Conservation (phyloP, 2,113 vertebrate species). For the Silurus glanis region DNA sequence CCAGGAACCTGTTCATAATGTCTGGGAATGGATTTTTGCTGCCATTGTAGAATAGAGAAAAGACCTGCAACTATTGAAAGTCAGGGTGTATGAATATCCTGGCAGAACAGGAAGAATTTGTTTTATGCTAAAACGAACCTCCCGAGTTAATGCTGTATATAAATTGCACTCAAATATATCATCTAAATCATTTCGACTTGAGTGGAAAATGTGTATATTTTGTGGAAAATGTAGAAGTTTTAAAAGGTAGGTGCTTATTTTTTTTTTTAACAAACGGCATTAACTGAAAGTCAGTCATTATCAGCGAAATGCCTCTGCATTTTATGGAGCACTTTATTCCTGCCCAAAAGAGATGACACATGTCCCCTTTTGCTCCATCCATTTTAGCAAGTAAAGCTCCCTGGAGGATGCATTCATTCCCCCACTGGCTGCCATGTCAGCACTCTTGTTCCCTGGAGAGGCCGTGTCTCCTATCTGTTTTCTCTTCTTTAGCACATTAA, state of each 20-base stretch:
- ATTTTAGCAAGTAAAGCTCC: conserved; percentile 38
- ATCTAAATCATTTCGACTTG: conserved; percentile 13
- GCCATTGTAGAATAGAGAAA: conserved; percentile 35
- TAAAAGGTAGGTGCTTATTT: background rate
- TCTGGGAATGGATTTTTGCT: conserved; percentile 39
- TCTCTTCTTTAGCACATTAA: conserved; percentile 48
- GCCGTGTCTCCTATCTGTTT: conserved; percentile 33
- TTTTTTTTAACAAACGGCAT: background rate
- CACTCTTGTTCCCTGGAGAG: conserved; percentile 24
- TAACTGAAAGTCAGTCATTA: background rate
- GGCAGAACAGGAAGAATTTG: conserved; percentile 32
- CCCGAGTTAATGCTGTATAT: conserved; percentile 10
- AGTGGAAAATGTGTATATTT: background rate
- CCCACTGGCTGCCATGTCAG: conserved; percentile 44
- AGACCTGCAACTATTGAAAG: conserved; percentile 25
- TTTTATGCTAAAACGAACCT: conserved; percentile 9
- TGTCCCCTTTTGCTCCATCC: conserved; percentile 28
- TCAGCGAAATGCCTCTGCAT: background rate
- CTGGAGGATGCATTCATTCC: conserved; percentile 36
- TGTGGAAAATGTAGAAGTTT: background rate
- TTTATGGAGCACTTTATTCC: conserved; percentile 3
- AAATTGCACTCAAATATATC: background rate
- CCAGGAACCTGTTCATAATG: conserved; percentile 27
- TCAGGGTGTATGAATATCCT: conserved; percentile 28
- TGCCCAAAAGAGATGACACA: conserved; percentile 14